Base-by-base conservation (phyloP, 2,797 vertebrate genomes). In the Melanotaenia parkinsoni region DNA sequence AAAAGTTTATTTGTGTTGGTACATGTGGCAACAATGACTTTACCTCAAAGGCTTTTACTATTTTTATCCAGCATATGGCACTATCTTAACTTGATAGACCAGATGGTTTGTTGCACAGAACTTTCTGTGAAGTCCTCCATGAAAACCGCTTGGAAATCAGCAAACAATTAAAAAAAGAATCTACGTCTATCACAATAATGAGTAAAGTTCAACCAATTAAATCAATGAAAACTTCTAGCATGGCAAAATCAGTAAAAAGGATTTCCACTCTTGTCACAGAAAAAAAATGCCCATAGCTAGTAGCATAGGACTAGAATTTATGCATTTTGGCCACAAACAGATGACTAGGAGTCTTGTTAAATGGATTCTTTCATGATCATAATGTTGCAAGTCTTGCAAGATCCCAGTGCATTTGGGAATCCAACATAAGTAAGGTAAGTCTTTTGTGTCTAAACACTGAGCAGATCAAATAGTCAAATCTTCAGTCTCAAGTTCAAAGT, bases 31-130 rank as follows among this genome's bases (percentile, higher is more conserved):
- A 24, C 22, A 63, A 56, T 28, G 14, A 57, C 35, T 40, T 70
- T 40, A 53, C 26, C 28, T 45, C 10, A 57, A 47, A 58, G n/a
- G 5, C 3, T 70, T 70, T 56, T 30, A 62, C 4, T 26, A 24
- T 67, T 58, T 28, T 50, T 35, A 28, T 45, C 14, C 18, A 20
- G 3, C 22, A 37, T 33, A 51, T 69, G 43, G 32, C 57, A 51
- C 30, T 9, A n/a, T 33, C 13, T 68, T 59, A 37, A 20, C 20
- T 60, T 40, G 58, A 40, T 16, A 11, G 7, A 33, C 43, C 30
- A 69, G 43, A 14, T 59, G 43, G 9, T n/a, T 59, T 59, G 33
- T n/a, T 60, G 24, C 22, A 58, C 22, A 43, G n/a, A 32, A 14
- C 11, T 16, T 67, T 58, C 30, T 26, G 65, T 28, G 12, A 58